phyloP scores from a whole-genome alignment of 2,888 invertebrate genomes.

The Xiphydria camelus region DNA sequence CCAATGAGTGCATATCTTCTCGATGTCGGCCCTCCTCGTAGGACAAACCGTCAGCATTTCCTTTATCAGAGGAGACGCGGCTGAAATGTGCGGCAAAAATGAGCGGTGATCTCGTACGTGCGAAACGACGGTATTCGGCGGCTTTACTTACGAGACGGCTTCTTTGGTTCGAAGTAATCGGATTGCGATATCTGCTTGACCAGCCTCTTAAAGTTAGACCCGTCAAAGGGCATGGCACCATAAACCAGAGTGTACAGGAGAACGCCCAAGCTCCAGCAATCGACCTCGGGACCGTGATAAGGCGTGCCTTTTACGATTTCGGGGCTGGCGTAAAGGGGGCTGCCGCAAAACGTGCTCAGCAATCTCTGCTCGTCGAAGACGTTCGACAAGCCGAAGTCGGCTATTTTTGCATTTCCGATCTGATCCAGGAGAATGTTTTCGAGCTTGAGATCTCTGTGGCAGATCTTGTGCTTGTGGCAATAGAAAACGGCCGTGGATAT shows the following conservation, averaged over 20 bases:
- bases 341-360: constrained; percentile 92
- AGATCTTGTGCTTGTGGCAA: constrained; percentile 97
- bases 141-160: constrained; percentile 77
- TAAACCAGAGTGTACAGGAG: constrained; percentile 96
- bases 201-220: constrained; percentile 95
- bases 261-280: constrained; percentile 94
- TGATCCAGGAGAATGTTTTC: constrained; percentile 94
- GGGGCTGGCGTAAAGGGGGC: constrained; percentile 94
- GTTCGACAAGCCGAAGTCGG: constrained; percentile 98
- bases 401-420: constrained; percentile 96
- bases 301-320: constrained; percentile 97
- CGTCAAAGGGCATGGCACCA: constrained; percentile 99
- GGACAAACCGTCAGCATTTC: constrained; percentile 95
- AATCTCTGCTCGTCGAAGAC: constrained; percentile 88
- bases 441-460: constrained; percentile 93
- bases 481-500: constrained; percentile 96
- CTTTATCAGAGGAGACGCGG: constrained; percentile 90
- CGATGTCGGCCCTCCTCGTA: constrained; percentile 84
- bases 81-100: constrained; percentile 60
- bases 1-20: constrained; percentile 93
- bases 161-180: constrained; percentile 95
- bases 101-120: neutral
- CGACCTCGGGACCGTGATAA: constrained; percentile 95
- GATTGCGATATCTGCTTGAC: constrained; percentile 97
- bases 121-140: neutral